These are phyloP conservation scores for Brachionus manjavacas DNA, from an alignment of 1,140 invertebrate species.

Conservation along the genomic window DNA sequence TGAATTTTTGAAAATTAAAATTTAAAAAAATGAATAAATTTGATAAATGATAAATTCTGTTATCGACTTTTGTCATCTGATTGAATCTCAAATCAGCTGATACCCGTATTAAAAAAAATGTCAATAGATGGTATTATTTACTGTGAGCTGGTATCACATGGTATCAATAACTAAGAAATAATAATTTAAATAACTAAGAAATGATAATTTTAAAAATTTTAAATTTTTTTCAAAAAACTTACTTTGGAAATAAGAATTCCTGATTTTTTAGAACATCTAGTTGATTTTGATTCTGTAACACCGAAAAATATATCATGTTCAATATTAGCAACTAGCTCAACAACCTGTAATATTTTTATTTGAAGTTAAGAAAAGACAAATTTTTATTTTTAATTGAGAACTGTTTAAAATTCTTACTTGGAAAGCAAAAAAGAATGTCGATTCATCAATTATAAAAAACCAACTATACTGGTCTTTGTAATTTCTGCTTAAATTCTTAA, in stretches of 20 bases:
- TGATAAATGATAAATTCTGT: no score
- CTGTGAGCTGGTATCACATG: no score
- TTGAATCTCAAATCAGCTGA: no score
- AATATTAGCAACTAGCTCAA: neutral
- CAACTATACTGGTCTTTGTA: neutral
- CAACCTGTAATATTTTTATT: neutral
- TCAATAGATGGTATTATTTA: no score
- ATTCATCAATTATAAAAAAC: neutral
- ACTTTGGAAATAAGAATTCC: neutral
- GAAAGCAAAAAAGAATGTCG: neutral
- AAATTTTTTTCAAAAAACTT: neutral
- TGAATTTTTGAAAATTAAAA: no score
- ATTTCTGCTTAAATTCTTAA: neutral
- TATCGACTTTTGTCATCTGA: no score
- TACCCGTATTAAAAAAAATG: no score
- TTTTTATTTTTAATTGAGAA: neutral
- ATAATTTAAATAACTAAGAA: no score
- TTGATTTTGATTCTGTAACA: neutral
- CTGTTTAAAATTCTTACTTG: neutral
- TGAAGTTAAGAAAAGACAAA: neutral
- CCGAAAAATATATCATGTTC: neutral
- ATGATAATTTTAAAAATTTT: no score
- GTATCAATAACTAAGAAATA: no score
- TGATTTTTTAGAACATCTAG: neutral
- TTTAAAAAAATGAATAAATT: no score